Conservation (phyloP, 2,888 invertebrate genomes). For the Cephalotes varians region DNA sequence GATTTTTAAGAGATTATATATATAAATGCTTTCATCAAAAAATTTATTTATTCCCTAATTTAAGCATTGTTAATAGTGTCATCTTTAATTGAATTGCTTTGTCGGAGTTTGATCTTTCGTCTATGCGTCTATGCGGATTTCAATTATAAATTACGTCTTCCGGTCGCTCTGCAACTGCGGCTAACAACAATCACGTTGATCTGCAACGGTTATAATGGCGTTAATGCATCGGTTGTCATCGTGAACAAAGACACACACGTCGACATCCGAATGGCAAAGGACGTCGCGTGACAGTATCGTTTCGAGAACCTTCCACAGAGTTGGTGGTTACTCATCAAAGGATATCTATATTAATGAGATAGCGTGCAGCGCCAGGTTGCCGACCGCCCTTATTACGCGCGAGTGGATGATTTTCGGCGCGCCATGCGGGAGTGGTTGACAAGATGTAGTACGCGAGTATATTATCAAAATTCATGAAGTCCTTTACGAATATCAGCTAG, state of each 20-base stretch:
- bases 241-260: conserved; percentile 15
- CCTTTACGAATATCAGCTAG: conserved; percentile 13
- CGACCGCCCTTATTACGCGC: conserved; percentile 63
- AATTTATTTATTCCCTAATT: not conserved
- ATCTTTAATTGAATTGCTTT: conserved; percentile 1
- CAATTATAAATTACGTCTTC: not conserved
- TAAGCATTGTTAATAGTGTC: not conserved
- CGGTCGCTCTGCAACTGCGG: not conserved
- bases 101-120: not conserved
- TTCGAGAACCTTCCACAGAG: conserved; percentile 57
- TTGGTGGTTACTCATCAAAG: conserved; percentile 69
- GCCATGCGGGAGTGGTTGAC: conserved; percentile 46
- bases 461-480: conserved; percentile 68
- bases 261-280: conserved; percentile 25
- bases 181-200: not conserved
- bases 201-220: conserved; percentile 2
- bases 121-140: not conserved
- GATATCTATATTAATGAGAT: conserved; percentile 77
- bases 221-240: conserved; percentile 26
- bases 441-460: conserved; percentile 43
- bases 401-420: conserved; percentile 62
- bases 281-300: conserved; percentile 38
- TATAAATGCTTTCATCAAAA: not conserved
- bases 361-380: conserved; percentile 48
- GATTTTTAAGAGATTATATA: not conserved